Evolutionary conservation across 2,113 vertebrate species (phyloP).

Genomic region (Pelecanoides urinatrix): DNA sequence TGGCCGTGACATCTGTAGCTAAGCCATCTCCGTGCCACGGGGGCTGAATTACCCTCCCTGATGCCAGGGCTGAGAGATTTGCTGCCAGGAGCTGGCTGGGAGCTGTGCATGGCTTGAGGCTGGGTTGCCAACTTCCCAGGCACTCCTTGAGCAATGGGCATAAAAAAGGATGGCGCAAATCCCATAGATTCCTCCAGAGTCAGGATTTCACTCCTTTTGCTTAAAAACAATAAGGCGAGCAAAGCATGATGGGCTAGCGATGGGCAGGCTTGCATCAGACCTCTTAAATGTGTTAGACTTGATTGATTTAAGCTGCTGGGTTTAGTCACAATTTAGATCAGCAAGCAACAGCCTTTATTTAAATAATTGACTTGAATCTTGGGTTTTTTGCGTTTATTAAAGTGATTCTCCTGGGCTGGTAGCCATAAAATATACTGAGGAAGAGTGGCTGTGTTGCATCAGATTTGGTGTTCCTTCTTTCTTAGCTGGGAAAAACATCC

Average conservation of each 20-base stretch:
- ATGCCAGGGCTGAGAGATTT: background rate
- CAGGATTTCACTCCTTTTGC: background rate
- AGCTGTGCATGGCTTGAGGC: background rate
- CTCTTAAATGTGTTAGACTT: background rate
- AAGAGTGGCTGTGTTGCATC: background rate
- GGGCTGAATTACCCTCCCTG: background rate
- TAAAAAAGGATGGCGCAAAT: background rate
- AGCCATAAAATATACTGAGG: background rate
- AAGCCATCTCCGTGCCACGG: background rate
- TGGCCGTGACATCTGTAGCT: background rate
- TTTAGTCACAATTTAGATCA: background rate
- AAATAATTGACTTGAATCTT: background rate
- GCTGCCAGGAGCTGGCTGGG: background rate
- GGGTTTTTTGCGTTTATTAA: background rate
- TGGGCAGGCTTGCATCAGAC: background rate
- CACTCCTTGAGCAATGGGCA: background rate
- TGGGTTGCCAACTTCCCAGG: background rate
- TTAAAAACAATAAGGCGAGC: rapidly evolving
- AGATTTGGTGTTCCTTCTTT: background rate
- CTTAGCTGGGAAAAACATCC: background rate
- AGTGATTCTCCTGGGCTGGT: background rate
- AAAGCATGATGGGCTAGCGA: background rate
- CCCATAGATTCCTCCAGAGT: background rate
- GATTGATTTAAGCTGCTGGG: background rate
- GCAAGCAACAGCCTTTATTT: background rate